A percentile compares a stretch with the other conserved stretches of the same genome.
Evolutionary conservation across 2,888 invertebrate genomes (phyloP).

Genomic region (Glaucopsyche alexis): DNA sequence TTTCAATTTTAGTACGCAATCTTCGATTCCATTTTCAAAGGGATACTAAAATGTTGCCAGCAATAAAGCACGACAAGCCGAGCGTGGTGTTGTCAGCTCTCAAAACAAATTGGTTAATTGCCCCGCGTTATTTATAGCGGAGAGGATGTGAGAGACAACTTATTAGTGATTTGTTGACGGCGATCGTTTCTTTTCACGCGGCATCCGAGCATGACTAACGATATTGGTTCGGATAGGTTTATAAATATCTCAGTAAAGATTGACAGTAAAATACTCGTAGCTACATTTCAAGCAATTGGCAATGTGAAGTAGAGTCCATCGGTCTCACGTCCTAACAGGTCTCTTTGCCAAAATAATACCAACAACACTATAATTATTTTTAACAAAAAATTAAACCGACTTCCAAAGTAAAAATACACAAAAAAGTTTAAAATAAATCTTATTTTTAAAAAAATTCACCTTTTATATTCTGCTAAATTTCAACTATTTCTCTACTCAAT

Average conservation of each 20-base stretch:
- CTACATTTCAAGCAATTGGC: not conserved
- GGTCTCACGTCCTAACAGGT: too few species aligned
- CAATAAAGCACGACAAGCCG: constrained; percentile 63
- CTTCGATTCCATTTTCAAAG: constrained; percentile 72
- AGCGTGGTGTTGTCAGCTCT: constrained; percentile 61
- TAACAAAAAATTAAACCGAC: too few species aligned
- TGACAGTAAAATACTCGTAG: not conserved
- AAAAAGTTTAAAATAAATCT: too few species aligned
- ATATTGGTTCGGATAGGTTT: constrained; percentile 24
- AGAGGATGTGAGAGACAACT: constrained; percentile 41
- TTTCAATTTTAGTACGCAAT: constrained; percentile 64
- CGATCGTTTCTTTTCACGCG: constrained; percentile 31
- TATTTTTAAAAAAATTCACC: too few species aligned
- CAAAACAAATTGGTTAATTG: constrained; percentile 76
- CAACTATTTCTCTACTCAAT: too few species aligned
- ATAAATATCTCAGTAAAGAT: constrained; percentile 13
- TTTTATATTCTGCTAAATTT: too few species aligned
- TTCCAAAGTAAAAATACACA: too few species aligned
- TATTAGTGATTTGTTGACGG: constrained; percentile 43
- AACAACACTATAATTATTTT: too few species aligned
- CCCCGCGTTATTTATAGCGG: constrained; percentile 47
- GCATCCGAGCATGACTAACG: constrained; percentile 23
- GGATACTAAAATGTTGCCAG: constrained; percentile 71
- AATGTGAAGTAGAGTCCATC: not conserved
- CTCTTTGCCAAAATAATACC: too few species aligned